A percentile compares a stretch with the other conserved stretches of the same genome.
These are phyloP conservation scores for Mantis religiosa DNA, from an alignment of 2,888 invertebrate genomes.

Conservation along the genomic window DNA sequence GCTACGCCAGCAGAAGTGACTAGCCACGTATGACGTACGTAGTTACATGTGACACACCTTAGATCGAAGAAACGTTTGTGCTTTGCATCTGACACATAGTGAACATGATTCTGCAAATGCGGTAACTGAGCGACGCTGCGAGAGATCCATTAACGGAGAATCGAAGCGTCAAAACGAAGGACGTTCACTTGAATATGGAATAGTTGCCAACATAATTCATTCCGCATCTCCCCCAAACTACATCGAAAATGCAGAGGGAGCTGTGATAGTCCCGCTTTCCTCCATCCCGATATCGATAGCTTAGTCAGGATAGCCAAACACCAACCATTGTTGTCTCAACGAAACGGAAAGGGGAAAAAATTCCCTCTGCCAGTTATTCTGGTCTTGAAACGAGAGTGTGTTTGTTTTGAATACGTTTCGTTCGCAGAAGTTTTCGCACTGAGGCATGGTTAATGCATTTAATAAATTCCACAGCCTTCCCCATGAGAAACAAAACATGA, in stretches of 20 bases:
- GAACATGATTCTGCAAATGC: too few relatives aligned
- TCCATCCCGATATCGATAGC: too few relatives aligned
- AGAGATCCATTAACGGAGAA: background rate
- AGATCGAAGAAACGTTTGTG: too few relatives aligned
- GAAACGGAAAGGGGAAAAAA: too few relatives aligned
- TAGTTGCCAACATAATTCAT: background rate
- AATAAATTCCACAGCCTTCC: background rate
- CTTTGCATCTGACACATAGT: too few relatives aligned
- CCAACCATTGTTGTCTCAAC: too few relatives aligned
- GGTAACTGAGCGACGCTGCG: too few relatives aligned
- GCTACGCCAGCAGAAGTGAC: too few relatives aligned
- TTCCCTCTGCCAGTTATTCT: background rate
- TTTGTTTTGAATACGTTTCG: background rate
- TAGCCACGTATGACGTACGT: too few relatives aligned
- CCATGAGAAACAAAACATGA: background rate
- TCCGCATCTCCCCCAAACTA: background rate
- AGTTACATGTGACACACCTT: too few relatives aligned
- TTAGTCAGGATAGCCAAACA: too few relatives aligned
- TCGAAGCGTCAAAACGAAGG: background rate
- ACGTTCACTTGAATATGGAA: background rate
- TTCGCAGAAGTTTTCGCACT: background rate
- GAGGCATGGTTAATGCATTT: background rate
- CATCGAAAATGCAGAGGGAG: background rate
- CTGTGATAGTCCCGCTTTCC: background rate
- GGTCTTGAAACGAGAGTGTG: background rate